A percentile compares a stretch with the other conserved stretches of the same genome.
Evolutionary conservation across 2,797 vertebrate species (phyloP).

Genomic region (Sorex maritimensis): DNA sequence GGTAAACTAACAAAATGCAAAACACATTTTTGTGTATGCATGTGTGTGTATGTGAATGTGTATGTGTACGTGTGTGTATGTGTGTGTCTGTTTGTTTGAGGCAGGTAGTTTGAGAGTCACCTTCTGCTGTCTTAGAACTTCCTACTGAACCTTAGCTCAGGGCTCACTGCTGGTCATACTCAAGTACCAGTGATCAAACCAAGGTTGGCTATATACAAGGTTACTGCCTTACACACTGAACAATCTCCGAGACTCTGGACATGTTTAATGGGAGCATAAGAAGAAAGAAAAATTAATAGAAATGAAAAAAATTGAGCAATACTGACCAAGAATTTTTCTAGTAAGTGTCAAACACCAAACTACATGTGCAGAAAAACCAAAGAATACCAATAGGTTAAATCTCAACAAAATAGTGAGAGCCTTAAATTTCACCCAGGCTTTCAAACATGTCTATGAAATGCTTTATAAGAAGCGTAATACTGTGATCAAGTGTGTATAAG

Average conservation of each 20-base stretch:
- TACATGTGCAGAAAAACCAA: neutral
- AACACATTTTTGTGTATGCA: no score
- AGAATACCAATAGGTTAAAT: neutral
- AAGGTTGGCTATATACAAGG: no score
- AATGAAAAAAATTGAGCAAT: conserved; percentile 19
- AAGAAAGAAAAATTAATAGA: neutral
- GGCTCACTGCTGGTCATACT: no score
- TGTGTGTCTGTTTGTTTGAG: no score
- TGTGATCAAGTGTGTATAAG: neutral
- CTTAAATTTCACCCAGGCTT: neutral
- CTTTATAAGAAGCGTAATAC: neutral
- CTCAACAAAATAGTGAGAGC: neutral
- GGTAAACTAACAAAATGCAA: no score
- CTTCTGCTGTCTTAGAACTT: no score
- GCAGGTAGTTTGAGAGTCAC: no score
- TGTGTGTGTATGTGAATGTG: no score
- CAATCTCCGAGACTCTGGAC: neutral
- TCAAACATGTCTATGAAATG: neutral
- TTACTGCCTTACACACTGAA: no score
- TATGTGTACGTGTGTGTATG: no score
- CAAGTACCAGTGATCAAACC: no score
- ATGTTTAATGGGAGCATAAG: neutral
- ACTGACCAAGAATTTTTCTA: neutral
- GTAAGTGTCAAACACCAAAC: neutral
- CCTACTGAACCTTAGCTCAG: no score